phyloP scores from a whole-genome alignment of 2,888 invertebrate species.

The Mystacides longicornis region DNA sequence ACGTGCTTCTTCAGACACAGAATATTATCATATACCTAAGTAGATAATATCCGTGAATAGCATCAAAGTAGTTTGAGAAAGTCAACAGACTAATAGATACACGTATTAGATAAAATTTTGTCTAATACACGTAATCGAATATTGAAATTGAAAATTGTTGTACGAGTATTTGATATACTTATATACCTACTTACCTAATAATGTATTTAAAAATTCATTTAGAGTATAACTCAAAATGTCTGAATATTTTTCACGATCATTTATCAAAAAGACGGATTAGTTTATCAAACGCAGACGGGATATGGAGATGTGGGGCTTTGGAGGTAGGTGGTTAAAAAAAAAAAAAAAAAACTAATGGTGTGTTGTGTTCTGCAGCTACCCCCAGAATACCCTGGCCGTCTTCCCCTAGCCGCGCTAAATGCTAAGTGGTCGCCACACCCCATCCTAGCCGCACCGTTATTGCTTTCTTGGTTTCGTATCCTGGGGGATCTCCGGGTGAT shows the following conservation, averaged over 20 bases:
- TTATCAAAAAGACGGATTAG: constrained; percentile 27
- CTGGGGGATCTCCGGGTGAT: background rate
- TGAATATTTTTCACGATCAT: constrained; percentile 25
- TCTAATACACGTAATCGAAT: too few species aligned
- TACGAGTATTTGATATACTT: too few species aligned
- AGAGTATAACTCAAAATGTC: constrained; percentile 24
- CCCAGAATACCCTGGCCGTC: constrained; percentile 13
- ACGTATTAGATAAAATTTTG: too few species aligned
- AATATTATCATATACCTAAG: too few species aligned
- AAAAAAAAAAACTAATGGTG: constrained; percentile 24
- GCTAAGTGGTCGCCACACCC: constrained; percentile 25
- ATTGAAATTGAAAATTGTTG: too few species aligned
- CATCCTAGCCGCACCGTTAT: constrained; percentile 26
- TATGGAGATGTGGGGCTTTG: too few species aligned
- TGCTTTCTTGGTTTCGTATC: constrained; percentile 6
- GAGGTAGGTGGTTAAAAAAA: too few species aligned
- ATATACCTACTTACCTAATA: too few species aligned
- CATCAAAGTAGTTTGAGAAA: too few species aligned
- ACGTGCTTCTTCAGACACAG: too few species aligned
- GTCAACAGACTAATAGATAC: too few species aligned
- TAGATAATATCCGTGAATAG: constrained; percentile 20
- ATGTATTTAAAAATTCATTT: constrained; percentile 27
- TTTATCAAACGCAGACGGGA: constrained; percentile 23
- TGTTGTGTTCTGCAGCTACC: constrained; percentile 10
- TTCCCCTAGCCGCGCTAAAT: constrained; percentile 16